Percentiles rank a stretch among this genome's conserved stretches.
These are phyloP conservation scores for Pogonophryne albipinna DNA, from an alignment of 2,797 vertebrate genomes.

Conservation along the genomic window DNA sequence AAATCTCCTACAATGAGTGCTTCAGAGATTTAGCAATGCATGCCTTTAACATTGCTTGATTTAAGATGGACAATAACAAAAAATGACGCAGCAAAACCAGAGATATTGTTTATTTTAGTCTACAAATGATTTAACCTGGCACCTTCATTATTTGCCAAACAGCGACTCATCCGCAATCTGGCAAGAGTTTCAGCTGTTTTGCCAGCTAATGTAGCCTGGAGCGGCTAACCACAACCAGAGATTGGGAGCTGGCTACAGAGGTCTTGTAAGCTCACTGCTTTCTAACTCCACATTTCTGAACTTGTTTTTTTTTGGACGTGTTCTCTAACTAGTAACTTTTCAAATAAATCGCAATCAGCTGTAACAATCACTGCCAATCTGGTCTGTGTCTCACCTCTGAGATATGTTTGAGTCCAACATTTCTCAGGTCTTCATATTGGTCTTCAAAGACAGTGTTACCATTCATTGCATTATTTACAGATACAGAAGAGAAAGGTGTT, in stretches of 20 bases:
- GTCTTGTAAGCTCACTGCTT: not conserved
- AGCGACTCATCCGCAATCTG: not conserved
- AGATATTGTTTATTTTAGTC: not conserved
- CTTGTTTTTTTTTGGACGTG: not conserved
- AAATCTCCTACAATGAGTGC: not conserved
- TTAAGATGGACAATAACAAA: not conserved
- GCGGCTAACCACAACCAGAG: not conserved
- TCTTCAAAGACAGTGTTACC: no score
- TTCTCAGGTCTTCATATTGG: no score
- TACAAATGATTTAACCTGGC: not conserved
- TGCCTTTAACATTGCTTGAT: not conserved
- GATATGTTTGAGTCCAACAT: no score
- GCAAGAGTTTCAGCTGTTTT: not conserved
- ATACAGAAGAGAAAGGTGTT: not conserved
- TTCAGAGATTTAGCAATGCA: not conserved
- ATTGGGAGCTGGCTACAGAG: not conserved
- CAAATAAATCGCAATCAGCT: no score
- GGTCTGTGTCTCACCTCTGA: no score
- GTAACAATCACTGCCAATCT: no score
- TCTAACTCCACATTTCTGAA: not conserved
- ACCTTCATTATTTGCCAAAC: not conserved
- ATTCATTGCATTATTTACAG: not conserved
- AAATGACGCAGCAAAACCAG: not conserved
- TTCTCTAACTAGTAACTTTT: no score
- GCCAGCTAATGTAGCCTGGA: not conserved